Evolutionary conservation across 2,113 vertebrate genomes (phyloP).

Genomic region (Nothobranchius furzeri): DNA sequence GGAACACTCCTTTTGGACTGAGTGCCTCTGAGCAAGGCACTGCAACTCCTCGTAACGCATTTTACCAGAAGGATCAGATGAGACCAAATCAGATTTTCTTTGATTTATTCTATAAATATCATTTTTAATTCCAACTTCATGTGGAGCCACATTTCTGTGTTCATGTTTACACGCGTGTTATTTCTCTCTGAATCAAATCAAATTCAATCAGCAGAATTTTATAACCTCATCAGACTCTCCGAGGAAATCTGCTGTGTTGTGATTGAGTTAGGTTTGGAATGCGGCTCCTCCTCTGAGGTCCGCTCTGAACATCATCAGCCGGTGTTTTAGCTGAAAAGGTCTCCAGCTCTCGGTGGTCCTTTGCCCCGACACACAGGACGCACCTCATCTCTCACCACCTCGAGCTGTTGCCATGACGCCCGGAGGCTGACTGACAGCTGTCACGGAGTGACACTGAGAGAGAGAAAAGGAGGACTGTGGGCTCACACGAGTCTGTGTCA

Average conservation of each 20-base stretch:
- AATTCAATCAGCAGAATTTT: conserved; percentile 1
- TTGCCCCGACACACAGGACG: conserved; percentile 17
- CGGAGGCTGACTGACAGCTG: conserved; percentile 60
- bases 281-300: not conserved
- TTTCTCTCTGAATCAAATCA: conserved; percentile 16
- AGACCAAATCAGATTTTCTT: too few species aligned
- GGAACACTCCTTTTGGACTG: too few species aligned
- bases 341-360: not conserved
- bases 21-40: too few species aligned
- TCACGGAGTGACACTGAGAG: conserved; percentile 19
- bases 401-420: conserved; percentile 53
- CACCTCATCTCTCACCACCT: conserved; percentile 30
- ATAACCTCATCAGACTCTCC: conserved; percentile 8
- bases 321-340: not conserved
- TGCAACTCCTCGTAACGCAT: too few species aligned
- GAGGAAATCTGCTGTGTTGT: conserved; percentile 27
- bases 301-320: not conserved
- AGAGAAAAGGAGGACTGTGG: conserved; percentile 1
- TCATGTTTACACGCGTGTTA: not conserved
- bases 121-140: too few species aligned
- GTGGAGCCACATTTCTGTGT: not conserved
- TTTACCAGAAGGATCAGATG: too few species aligned
- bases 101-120: too few species aligned
- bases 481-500: conserved; percentile 20
- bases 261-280: not conserved